Conservation (phyloP, 1,140 invertebrate genomes). For the Odontomachus brunneus region DNA sequence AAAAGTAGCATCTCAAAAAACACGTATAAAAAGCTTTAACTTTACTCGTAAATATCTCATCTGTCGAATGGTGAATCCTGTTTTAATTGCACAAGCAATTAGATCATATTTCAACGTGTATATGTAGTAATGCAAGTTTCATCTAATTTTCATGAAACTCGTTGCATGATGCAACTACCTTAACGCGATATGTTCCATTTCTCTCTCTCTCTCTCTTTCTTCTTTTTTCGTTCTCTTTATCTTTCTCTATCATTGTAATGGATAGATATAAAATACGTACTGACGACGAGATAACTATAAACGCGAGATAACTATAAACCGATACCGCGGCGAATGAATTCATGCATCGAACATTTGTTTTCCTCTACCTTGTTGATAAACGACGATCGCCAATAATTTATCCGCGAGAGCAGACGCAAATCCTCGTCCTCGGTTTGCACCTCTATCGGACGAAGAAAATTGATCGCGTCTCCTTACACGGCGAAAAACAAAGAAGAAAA, state of each 20-base stretch:
- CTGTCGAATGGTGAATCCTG: too few relatives aligned
- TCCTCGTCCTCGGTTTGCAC: too few relatives aligned
- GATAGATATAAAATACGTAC: constrained; percentile 3
- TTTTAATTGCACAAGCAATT: too few relatives aligned
- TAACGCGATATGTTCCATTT: neutral
- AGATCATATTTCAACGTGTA: too few relatives aligned
- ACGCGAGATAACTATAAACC: neutral
- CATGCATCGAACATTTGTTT: constrained; percentile 5
- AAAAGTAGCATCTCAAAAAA: too few relatives aligned
- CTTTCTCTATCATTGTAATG: neutral
- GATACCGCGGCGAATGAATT: neutral
- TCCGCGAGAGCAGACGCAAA: neutral
- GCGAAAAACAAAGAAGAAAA: too few relatives aligned
- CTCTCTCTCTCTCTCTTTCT: neutral
- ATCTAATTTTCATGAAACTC: too few relatives aligned
- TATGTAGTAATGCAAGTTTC: too few relatives aligned
- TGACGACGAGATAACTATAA: neutral
- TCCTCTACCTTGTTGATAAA: neutral
- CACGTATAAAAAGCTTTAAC: too few relatives aligned
- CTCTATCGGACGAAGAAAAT: neutral
- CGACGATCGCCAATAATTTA: neutral
- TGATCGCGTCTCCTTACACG: neutral
- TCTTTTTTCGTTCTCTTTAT: neutral
- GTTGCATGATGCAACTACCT: too few relatives aligned
- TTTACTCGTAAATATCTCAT: too few relatives aligned